Base-by-base conservation (phyloP, 2,797 vertebrate genomes). In the Xiphorhynchus erythropygius region DNA sequence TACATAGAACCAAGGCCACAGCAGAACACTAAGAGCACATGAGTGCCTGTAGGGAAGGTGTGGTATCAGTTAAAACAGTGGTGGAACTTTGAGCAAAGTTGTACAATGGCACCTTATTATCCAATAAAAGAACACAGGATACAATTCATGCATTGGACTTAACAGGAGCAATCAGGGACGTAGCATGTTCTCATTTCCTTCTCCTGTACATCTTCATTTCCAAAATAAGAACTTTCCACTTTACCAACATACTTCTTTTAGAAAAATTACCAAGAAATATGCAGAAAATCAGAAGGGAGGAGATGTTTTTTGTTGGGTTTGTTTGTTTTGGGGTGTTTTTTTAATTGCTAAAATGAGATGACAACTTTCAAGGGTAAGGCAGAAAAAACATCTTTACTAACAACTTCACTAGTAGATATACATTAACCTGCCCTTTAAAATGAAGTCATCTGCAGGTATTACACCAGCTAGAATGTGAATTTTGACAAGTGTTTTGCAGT, bases 41-140 rank as follows among this genome's bases (percentile, higher is more conserved):
- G 0, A 32, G 22, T 0, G 0, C 32, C 37, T 5, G 3, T 0
- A 15, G 12, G 32, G 52, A 74, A 77, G 13, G 37, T 10, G 4
- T 6, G 15, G 18, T 4, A 56, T 3, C 19, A 15, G 13, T 18
- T 35, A 39, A 10, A 68, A 60, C 13, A 27, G 28, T 30, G 23
- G 22, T n/a, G 5, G 23, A 56, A 52, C 12, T 21, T 17, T 1
- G 3, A 25, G 35, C 42, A 56, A 50, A 39, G 23, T 6, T n/a
- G 7, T 19, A 23, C 12, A 39, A 42, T 0, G 5, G 47, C 52
- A 84, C 19, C n/a, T 77, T 30, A 37, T 52, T 47, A 50, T 44
- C 74, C 60, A 68, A 25, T 30, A 52, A 65, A 73, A 73, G 44
- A 81, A 47, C 7, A 5, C 24, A 60, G 35, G 67, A 63, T 62